Conservation (phyloP, 2,797 vertebrate species). For the Momotus momota region DNA sequence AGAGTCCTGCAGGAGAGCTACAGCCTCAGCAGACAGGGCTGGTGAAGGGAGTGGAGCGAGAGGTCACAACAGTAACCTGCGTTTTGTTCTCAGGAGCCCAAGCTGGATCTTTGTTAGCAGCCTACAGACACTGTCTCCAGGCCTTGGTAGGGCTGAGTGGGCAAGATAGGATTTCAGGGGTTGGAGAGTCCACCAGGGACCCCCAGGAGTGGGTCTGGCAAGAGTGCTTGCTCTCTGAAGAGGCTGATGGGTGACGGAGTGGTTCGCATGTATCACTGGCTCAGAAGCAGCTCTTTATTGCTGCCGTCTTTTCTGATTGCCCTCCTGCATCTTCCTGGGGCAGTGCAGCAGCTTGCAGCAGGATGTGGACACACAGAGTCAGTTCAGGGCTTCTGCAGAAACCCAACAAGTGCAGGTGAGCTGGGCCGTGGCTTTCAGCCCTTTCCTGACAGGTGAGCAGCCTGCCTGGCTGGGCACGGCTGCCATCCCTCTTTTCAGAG, state of each 20-base stretch:
- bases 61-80: not conserved
- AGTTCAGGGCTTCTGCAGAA: not conserved
- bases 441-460: not conserved
- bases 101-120: not conserved
- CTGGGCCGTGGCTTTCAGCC: not conserved
- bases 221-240: not conserved
- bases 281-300: not conserved
- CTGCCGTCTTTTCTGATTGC: not conserved
- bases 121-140: not conserved
- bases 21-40: not conserved
- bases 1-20: not conserved
- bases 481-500: accelerated
- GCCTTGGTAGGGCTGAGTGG: not conserved
- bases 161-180: not conserved
- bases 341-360: not conserved
- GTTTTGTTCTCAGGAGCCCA: not conserved
- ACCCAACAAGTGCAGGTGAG: accelerated
- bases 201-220: not conserved
- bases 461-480: not conserved
- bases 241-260: accelerated
- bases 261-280: accelerated
- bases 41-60: not conserved
- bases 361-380: accelerated
- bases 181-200: not conserved
- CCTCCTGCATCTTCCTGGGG: not conserved